phyloP scores from a whole-genome alignment of 2,888 invertebrate genomes.

The Anoplius nigerrimus region DNA sequence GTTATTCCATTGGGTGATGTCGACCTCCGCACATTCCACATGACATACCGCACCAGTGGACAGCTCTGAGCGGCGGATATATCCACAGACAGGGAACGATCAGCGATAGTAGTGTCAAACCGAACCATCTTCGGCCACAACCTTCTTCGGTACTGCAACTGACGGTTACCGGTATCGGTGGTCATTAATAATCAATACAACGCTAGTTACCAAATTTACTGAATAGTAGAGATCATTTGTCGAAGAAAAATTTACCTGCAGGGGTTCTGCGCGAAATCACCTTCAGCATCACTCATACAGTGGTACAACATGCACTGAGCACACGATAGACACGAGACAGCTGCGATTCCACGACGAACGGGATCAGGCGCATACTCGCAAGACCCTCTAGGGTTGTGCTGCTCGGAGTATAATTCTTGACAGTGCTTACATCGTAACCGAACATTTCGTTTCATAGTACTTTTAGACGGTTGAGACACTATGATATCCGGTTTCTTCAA shows the following conservation, averaged over 20 bases:
- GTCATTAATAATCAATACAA: no score
- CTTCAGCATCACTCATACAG: slow-evolving; percentile 94
- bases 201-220: no score
- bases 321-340: slow-evolving; percentile 89
- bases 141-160: slow-evolving; percentile 79
- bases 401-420: slow-evolving; percentile 87
- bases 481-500: slow-evolving; percentile 82
- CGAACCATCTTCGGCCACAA: slow-evolving; percentile 89
- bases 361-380: slow-evolving; percentile 92
- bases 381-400: slow-evolving; percentile 90
- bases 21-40: slow-evolving; percentile 90
- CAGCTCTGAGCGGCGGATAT: slow-evolving; percentile 90
- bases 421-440: slow-evolving; percentile 82
- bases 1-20: slow-evolving; percentile 78
- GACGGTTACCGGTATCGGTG: background rate
- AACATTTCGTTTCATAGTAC: slow-evolving; percentile 70
- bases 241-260: slow-evolving; percentile 78
- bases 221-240: background rate
- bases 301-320: slow-evolving; percentile 95
- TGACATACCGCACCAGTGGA: slow-evolving; percentile 88
- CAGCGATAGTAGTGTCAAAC: slow-evolving; percentile 88
- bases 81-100: slow-evolving; percentile 96
- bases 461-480: slow-evolving; percentile 76
- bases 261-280: slow-evolving; percentile 89
- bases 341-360: slow-evolving; percentile 86